phyloP scores from a whole-genome alignment of 1,140 invertebrate species.

The Megathymus violae region DNA sequence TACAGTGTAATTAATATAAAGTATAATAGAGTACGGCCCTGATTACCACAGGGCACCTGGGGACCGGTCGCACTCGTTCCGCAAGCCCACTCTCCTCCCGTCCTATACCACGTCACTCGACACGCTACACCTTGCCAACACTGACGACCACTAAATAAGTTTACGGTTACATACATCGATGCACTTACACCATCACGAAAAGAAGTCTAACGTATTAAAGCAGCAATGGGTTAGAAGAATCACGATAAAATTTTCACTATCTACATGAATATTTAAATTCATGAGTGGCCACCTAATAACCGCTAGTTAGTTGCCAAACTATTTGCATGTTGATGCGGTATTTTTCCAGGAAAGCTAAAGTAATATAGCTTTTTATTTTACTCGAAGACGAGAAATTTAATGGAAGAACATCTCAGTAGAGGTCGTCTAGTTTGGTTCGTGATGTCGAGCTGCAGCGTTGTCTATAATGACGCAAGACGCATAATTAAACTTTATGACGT shows the following conservation, averaged over 20 bases:
- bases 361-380: slow-evolving; percentile 29
- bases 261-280: slow-evolving; percentile 44
- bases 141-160: slow-evolving; percentile 19
- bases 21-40: slow-evolving; percentile 53
- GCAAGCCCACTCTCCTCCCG: slow-evolving; percentile 64
- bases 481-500: slow-evolving; percentile 10
- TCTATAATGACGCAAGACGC: slow-evolving; percentile 10
- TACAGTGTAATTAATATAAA: slow-evolving; percentile 36
- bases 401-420: slow-evolving; percentile 8
- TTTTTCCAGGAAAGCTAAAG: slow-evolving; percentile 62
- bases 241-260: background rate
- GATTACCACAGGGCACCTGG: slow-evolving; percentile 62
- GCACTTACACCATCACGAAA: background rate
- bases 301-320: slow-evolving; percentile 61
- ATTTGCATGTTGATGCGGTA: slow-evolving; percentile 59
- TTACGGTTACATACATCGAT: background rate
- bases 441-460: slow-evolving; percentile 10
- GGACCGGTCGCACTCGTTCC: slow-evolving; percentile 76
- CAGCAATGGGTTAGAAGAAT: background rate
- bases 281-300: slow-evolving; percentile 55
- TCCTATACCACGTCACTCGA: slow-evolving; percentile 52
- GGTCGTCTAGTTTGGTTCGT: background rate
- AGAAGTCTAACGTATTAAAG: background rate
- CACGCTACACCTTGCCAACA: slow-evolving; percentile 39
- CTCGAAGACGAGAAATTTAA: slow-evolving; percentile 7